Base-by-base conservation (phyloP, 30 jellyfish, hydroid and myxozoan genomes). In the Turritopsis rubra region DNA sequence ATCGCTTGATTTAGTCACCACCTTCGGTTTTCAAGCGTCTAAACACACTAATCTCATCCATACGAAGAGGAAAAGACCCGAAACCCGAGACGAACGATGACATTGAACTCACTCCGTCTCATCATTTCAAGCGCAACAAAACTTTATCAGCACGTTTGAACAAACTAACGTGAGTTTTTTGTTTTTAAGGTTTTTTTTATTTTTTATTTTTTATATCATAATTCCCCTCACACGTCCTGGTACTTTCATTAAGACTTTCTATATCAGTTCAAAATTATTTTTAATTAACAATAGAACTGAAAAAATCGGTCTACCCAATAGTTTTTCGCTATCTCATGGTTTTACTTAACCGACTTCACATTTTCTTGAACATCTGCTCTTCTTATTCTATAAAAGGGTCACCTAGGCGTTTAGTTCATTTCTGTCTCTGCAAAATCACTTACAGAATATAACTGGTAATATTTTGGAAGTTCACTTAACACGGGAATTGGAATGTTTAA, bases 21-120 rank as follows among this genome's bases (percentile, higher is more conserved):
- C 96, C 96, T 8, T 88, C 96, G 8, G 92, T 88, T 29, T 79
- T 88, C 80, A 88, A 83, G 65, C 82, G 96, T 25, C 54, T 74
- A 1, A 74, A 74, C n/a, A 24, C 82, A 74, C 82, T 88, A 1
- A 53, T 88, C 20, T 79, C 96, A 53, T 88, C 96, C 21, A 79
- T 88, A 78, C 87, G 92, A 30, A 68, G 90, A 79, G 53, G 85
- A 26, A 88, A 90, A 1, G 77, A 27, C 30, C 27, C 90, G 1
- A 88, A 53, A 54, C 85, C 89, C 19, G 81, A 31, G 21, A 31
- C 85, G 19, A 31, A 29, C 22, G 81, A 71, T 21, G 94, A 80
- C 17, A 77, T 68, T 24, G 95, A 87, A 41, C 70, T 86, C 53
- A 72, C 76, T n/a, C 89, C 60, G 13, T 41, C 60, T 13, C 60